Evolutionary conservation across 1,140 invertebrate species (phyloP).

Genomic region (Drosophila repleta): DNA sequence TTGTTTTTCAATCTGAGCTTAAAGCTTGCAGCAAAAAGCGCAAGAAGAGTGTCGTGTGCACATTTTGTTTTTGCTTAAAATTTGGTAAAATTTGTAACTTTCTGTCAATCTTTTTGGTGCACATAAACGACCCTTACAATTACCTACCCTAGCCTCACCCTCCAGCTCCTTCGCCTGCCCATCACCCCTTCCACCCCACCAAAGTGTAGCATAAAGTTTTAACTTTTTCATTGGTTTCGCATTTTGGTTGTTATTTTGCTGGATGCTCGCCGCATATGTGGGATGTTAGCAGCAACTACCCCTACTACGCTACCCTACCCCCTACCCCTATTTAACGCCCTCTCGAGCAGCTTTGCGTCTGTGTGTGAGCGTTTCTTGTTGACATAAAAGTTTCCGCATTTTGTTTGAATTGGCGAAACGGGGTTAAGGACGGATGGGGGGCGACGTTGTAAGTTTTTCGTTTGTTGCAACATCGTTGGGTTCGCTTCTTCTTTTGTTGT

Average conservation of each 20-base stretch:
- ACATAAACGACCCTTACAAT: slow-evolving; percentile 25
- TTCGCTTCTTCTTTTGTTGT: background rate
- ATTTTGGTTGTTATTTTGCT: slow-evolving; percentile 42
- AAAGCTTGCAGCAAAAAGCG: background rate
- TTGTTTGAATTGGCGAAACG: background rate
- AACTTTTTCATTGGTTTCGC: slow-evolving; percentile 60
- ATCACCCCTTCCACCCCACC: background rate
- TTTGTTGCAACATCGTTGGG: slow-evolving; percentile 28
- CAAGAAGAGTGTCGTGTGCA: background rate
- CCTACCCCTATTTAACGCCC: background rate
- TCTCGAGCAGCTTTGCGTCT: slow-evolving; percentile 13
- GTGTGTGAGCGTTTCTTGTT: slow-evolving; percentile 61
- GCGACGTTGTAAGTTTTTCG: slow-evolving; percentile 14
- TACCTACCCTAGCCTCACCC: background rate
- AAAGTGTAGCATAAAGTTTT: slow-evolving; percentile 54
- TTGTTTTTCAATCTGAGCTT: background rate
- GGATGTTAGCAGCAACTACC: slow-evolving; percentile 14
- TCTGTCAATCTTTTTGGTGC: slow-evolving; percentile 37
- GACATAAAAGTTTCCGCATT: slow-evolving; percentile 70
- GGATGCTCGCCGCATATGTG: slow-evolving; percentile 31
- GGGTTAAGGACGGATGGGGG: background rate
- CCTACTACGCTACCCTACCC: background rate
- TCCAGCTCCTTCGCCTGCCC: background rate
- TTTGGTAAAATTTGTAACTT: slow-evolving; percentile 35
- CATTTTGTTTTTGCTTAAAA: slow-evolving; percentile 25